Percentiles rank a stretch among this genome's conserved stretches.
Evolutionary conservation across 1,140 invertebrate genomes (phyloP).

Genomic region (Saxidomus purpurata): DNA sequence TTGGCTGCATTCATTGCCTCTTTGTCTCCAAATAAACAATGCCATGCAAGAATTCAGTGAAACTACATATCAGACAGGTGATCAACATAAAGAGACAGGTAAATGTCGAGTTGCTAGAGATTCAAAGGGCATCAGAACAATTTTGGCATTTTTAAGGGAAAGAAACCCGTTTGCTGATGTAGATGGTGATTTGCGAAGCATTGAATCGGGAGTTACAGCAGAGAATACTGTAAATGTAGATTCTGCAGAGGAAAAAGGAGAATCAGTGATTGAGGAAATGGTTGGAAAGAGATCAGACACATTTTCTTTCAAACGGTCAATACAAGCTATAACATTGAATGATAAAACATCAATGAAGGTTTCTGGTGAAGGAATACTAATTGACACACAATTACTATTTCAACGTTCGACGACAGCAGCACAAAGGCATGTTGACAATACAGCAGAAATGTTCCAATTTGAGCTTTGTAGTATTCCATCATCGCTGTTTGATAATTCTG

Average conservation of each 20-base stretch:
- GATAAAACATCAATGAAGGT: slow-evolving; percentile 36
- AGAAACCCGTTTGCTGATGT: slow-evolving; percentile 37
- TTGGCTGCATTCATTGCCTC: slow-evolving; percentile 43
- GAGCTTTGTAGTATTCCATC: slow-evolving; percentile 47
- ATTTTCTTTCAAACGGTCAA: slow-evolving; percentile 57
- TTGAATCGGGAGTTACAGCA: slow-evolving; percentile 63
- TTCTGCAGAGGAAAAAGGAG: slow-evolving; percentile 46
- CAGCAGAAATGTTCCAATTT: slow-evolving; percentile 53
- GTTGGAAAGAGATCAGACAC: slow-evolving; percentile 38
- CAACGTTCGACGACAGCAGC: slow-evolving; percentile 61
- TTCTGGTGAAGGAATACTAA: slow-evolving; percentile 38
- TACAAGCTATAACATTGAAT: slow-evolving; percentile 57
- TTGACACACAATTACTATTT: slow-evolving; percentile 71
- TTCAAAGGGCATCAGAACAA: slow-evolving; percentile 39
- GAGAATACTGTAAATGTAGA: slow-evolving; percentile 32
- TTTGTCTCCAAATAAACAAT: slow-evolving; percentile 10
- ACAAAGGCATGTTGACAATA: neutral
- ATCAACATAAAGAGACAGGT: slow-evolving; percentile 68
- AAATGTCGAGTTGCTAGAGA: slow-evolving; percentile 40
- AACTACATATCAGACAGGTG: slow-evolving; percentile 58
- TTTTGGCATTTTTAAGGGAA: slow-evolving; percentile 35
- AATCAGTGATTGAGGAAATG: slow-evolving; percentile 50
- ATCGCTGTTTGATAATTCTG: no score
- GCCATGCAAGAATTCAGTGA: slow-evolving; percentile 65
- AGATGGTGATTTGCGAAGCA: slow-evolving; percentile 53